Evolutionary conservation across 2,888 invertebrate species (phyloP).

Genomic region (Sinotaia quadrata): DNA sequence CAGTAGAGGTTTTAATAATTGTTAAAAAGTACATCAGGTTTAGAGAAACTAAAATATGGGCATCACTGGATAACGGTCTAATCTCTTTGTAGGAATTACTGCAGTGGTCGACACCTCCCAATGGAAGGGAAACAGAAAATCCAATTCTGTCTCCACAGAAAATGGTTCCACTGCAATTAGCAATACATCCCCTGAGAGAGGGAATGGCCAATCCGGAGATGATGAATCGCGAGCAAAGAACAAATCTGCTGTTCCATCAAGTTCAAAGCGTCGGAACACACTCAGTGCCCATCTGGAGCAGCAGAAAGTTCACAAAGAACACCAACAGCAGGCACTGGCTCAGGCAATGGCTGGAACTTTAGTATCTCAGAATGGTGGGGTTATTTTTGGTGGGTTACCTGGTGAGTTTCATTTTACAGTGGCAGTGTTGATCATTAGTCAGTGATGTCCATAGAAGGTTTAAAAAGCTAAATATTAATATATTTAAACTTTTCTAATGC

Average conservation of each 20-base stretch:
- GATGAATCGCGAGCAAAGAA: slow-evolving; percentile 39
- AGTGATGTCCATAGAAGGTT: too few relatives aligned
- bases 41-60: neutral
- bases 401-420: neutral
- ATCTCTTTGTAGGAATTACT: slow-evolving; percentile 25
- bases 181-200: slow-evolving; percentile 1
- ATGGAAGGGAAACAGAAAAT: slow-evolving; percentile 15
- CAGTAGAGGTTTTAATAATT: too few relatives aligned
- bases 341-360: slow-evolving; percentile 24
- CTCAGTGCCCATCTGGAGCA: slow-evolving; percentile 48
- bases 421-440: neutral
- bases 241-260: slow-evolving; percentile 14
- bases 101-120: slow-evolving; percentile 15
- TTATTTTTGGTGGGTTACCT: slow-evolving; percentile 15
- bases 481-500: too few relatives aligned
- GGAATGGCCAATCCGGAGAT: slow-evolving; percentile 28
- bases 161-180: neutral
- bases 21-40: too few relatives aligned
- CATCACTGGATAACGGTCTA: too few relatives aligned
- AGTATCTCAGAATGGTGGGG: slow-evolving; percentile 15
- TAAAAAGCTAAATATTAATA: too few relatives aligned
- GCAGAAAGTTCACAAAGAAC: slow-evolving; percentile 30
- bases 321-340: slow-evolving; percentile 41
- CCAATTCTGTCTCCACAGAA: slow-evolving; percentile 21
- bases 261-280: slow-evolving; percentile 43